Percentiles rank a stretch among this genome's conserved stretches.
These are phyloP conservation scores for Capricornis sumatraensis DNA, from an alignment of 2,113 vertebrate genomes.

Conservation along the genomic window DNA sequence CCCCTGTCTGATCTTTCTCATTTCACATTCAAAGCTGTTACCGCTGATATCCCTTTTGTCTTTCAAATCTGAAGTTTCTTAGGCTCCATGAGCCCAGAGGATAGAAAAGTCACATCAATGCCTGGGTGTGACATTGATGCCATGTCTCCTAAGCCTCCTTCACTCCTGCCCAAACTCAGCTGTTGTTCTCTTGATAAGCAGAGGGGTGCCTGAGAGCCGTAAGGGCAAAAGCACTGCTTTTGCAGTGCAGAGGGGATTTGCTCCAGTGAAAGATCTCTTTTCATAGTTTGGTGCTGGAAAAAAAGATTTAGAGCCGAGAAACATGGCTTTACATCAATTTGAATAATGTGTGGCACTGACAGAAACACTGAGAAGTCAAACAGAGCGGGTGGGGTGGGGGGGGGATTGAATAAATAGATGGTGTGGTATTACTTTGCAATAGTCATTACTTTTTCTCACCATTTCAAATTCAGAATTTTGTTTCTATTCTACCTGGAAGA, in stretches of 20 bases:
- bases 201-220: not conserved
- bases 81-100: slow-evolving; percentile 44
- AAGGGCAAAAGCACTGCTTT: not conserved
- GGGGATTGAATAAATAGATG: not conserved
- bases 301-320: not conserved
- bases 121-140: slow-evolving; percentile 20
- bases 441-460: not conserved
- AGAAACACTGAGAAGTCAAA: not conserved
- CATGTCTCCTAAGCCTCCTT: not conserved
- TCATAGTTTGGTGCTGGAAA: not conserved
- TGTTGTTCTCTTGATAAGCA: slow-evolving; percentile 26
- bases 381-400: too few relatives aligned
- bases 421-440: not conserved
- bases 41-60: slow-evolving; percentile 40
- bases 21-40: slow-evolving; percentile 33
- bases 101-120: slow-evolving; percentile 18
- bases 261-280: not conserved
- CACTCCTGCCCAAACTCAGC: slow-evolving; percentile 45
- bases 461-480: not conserved
- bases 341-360: not conserved
- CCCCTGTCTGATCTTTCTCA: slow-evolving; percentile 23
- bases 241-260: not conserved
- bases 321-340: not conserved
- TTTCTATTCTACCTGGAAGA: not conserved
- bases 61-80: slow-evolving; percentile 50